Percentiles rank a stretch among this genome's conserved stretches.
Conservation (phyloP, 1,140 invertebrate species). For the Penaeus vannamei region DNA sequence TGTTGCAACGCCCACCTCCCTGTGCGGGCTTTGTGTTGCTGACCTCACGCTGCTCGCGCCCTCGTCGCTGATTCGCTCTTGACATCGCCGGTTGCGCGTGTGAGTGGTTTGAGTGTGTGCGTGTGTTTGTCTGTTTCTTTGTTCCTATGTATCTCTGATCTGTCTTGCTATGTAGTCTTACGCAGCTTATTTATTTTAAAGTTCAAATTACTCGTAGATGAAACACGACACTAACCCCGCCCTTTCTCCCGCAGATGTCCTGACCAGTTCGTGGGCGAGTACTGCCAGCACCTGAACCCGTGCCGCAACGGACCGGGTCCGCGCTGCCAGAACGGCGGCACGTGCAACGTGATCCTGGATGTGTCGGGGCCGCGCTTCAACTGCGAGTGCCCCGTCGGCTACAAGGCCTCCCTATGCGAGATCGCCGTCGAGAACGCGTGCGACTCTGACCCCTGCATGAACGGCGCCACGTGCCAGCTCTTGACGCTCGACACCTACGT, state of each 20-base stretch:
- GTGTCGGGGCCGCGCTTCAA: slow-evolving; percentile 82
- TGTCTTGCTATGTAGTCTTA: background rate
- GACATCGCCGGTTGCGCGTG: background rate
- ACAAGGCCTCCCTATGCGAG: slow-evolving; percentile 93
- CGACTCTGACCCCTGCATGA: slow-evolving; percentile 87
- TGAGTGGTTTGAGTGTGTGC: background rate
- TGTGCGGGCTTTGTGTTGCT: too few species aligned
- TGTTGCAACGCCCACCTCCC: too few species aligned
- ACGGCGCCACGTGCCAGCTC: slow-evolving; percentile 88
- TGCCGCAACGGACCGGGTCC: slow-evolving; percentile 86
- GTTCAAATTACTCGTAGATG: too few species aligned
- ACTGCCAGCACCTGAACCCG: slow-evolving; percentile 93
- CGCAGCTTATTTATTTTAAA: background rate
- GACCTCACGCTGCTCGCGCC: too few species aligned
- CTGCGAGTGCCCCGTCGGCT: slow-evolving; percentile 91
- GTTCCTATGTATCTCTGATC: background rate
- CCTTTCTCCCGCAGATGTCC: slow-evolving; percentile 85
- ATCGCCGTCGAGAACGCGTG: slow-evolving; percentile 91
- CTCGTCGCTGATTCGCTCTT: background rate
- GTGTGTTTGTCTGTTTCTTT: background rate
- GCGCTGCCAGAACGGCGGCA: slow-evolving; percentile 93
- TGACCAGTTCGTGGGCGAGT: slow-evolving; percentile 90
- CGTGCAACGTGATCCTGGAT: slow-evolving; percentile 84
- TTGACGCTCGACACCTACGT: slow-evolving; percentile 82
- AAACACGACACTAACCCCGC: background rate